Percentiles rank a stretch among this genome's conserved stretches.
Conservation (phyloP, 2,113 vertebrate species). For the Tetraodon nigroviridis region DNA sequence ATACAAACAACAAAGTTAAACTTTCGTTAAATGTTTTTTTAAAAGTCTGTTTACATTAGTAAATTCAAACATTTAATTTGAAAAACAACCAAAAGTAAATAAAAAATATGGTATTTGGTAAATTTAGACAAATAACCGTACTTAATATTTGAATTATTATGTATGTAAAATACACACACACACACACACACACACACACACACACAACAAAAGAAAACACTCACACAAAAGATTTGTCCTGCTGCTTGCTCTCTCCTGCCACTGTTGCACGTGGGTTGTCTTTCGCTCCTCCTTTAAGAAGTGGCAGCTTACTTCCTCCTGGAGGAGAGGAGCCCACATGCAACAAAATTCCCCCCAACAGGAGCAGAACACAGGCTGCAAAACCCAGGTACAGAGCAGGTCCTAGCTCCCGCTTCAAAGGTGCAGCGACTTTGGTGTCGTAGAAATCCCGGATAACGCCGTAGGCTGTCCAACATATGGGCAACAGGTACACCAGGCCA, state of each 20-base stretch:
- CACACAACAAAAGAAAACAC: background rate
- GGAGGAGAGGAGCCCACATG: slow-evolving; percentile 58
- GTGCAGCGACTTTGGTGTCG: slow-evolving; percentile 60
- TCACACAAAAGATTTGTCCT: slow-evolving; percentile 73
- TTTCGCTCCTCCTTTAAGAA: slow-evolving; percentile 43
- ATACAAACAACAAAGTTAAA: no score
- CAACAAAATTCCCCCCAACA: slow-evolving; percentile 68
- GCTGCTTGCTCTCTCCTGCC: slow-evolving; percentile 56
- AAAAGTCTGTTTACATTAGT: no score
- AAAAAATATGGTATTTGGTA: no score
- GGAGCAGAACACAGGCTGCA: slow-evolving; percentile 62
- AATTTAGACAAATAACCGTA: no score
- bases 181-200: no score
- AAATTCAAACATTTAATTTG: no score
- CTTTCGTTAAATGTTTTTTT: no score
- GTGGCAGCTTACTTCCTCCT: slow-evolving; percentile 27
- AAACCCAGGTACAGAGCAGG: slow-evolving; percentile 73
- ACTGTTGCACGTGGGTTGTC: slow-evolving; percentile 29
- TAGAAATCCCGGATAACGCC: slow-evolving; percentile 70
- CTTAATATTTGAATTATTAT: no score
- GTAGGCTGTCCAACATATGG: slow-evolving; percentile 68
- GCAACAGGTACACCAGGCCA: slow-evolving; percentile 63
- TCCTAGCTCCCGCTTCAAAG: slow-evolving; percentile 73
- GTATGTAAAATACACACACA: no score
- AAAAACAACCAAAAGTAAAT: no score